Conservation (phyloP, 1,140 invertebrate genomes). For the Drosophila kohkoa region DNA sequence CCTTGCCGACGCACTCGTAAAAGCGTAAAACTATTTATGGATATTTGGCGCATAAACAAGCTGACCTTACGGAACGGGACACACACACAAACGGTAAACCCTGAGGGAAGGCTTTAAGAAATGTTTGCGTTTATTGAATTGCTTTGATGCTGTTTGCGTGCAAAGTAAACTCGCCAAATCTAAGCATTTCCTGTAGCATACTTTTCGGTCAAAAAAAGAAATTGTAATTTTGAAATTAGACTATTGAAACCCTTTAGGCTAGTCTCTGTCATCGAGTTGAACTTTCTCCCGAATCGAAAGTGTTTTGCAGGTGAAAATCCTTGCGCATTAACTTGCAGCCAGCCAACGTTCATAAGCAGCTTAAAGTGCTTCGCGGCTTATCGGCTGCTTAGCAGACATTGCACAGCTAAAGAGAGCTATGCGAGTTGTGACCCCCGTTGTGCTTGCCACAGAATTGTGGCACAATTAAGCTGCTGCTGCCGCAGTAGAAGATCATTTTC, state of each 20-base stretch:
- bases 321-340: conserved; percentile 44
- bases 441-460: conserved; percentile 32
- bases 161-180: not conserved
- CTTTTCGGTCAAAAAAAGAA: conserved; percentile 4
- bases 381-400: conserved; percentile 61
- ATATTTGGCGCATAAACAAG: conserved; percentile 80
- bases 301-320: conserved; percentile 17
- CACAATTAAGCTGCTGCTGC: conserved; percentile 40
- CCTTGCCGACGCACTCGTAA: conserved; percentile 50
- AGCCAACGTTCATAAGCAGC: conserved; percentile 59
- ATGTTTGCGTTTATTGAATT: conserved; percentile 47
- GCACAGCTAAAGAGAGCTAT: conserved; percentile 27
- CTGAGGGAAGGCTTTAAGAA: conserved; percentile 60
- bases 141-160: conserved; percentile 11
- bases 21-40: conserved; percentile 80
- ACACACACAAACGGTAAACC: conserved; percentile 5
- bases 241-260: not conserved
- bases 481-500: conserved; percentile 42
- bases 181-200: conserved; percentile 15
- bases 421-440: conserved; percentile 20
- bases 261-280: not conserved
- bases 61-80: conserved; percentile 59
- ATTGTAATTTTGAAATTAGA: not conserved
- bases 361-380: conserved; percentile 67
- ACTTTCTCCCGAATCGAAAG: conserved; percentile 18